Percentiles rank a stretch among this genome's conserved stretches.
Evolutionary conservation across 2,797 vertebrate species (phyloP).

Genomic region (Prunella strophiata): DNA sequence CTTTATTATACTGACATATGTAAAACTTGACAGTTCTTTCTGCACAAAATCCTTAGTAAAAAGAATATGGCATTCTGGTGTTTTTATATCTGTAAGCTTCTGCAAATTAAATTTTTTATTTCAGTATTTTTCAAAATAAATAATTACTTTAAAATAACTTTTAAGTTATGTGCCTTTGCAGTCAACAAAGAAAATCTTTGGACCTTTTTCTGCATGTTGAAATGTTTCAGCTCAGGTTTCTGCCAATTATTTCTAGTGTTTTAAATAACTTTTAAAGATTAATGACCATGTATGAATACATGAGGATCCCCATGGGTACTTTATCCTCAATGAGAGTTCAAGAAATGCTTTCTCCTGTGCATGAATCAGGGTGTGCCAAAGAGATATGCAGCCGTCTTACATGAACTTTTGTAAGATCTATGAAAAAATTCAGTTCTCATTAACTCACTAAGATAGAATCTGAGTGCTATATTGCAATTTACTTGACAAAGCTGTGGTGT

Average conservation of each 20-base stretch:
- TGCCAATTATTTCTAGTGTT: background rate
- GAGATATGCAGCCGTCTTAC: background rate
- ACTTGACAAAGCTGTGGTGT: background rate
- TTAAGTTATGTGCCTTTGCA: background rate
- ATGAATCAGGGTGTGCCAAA: background rate
- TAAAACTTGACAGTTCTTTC: background rate
- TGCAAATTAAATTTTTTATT: background rate
- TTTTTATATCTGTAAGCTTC: background rate
- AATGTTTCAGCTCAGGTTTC: background rate
- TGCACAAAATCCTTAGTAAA: background rate
- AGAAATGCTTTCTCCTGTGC: background rate
- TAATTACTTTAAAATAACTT: background rate
- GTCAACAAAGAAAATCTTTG: background rate
- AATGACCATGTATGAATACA: background rate
- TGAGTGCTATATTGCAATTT: background rate
- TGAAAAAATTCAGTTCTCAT: background rate
- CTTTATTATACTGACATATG: background rate
- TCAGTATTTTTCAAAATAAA: background rate
- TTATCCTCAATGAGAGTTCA: background rate
- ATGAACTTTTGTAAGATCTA: background rate
- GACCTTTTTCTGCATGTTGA: background rate
- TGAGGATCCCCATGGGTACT: background rate
- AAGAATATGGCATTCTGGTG: background rate
- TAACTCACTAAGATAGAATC: background rate
- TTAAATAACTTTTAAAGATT: background rate